Evolutionary conservation across 1,140 invertebrate species (phyloP), one percentile per base, ranked within the genome.

Genomic region (Odontomachus brunneus): DNA sequence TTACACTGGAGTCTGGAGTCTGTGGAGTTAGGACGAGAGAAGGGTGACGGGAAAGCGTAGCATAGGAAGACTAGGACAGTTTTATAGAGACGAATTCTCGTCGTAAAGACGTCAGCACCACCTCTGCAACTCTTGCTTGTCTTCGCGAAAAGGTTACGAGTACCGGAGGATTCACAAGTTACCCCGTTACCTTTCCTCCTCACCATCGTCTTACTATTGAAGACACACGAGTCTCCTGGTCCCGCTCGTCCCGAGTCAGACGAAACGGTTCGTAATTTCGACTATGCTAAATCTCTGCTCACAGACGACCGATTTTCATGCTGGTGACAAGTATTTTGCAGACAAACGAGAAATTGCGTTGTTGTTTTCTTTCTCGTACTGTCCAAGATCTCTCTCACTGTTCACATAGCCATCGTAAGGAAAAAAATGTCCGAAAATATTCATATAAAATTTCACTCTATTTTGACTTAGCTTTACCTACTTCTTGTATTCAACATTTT

Each of bases 61-160:
- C 74, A 87, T 84, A 89, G 87, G 82, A 87, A 87, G 83, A 74
- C 82, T 84, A 66, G 85, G 91, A 92, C 92, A 92, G 92, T 92
- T 93, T 92, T 92, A 92, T 91, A 92, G 90, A 92, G 92, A 93
- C 89, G 89, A 89, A 92, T 92, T 91, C 89, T 82, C 84, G 82
- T 91, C 92, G 92, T 93, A 93, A 93, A 92, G 90, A 91, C 90
- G 92, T 92, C 91, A 82, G 80, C 88, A 82, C 85, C 85, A 89
- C 89, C 89, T 92, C 82, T 87, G 85, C 88, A 88, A 86, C 88
- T 91, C 71, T 71, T 72, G 76, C 62, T 60, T 85, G 88, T 88
- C 87, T 88, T 87, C 86, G 67, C 75, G 86, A 84, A 86, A 88
- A 82, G 84, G 83, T 90, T 89, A 91, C 89, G 85, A 87, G 86